Evolutionary conservation across 2,888 invertebrate species (phyloP).

Genomic region (Tenthredo mesomela): DNA sequence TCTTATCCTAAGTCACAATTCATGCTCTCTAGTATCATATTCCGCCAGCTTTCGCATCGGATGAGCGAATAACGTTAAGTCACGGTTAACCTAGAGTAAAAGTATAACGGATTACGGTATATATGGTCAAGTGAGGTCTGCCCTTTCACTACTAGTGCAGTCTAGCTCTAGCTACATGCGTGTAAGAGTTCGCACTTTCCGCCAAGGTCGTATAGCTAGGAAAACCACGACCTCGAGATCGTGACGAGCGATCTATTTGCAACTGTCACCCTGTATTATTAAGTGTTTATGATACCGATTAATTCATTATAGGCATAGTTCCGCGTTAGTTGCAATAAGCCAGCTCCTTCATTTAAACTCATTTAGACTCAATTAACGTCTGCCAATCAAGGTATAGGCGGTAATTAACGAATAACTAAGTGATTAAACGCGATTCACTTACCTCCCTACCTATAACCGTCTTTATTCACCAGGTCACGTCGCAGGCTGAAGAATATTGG

Average conservation of each 20-base stretch:
- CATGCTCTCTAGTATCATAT: neutral
- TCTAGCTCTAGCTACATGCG: neutral
- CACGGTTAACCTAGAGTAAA: slow-evolving; percentile 33
- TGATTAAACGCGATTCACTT: neutral
- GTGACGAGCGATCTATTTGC: neutral
- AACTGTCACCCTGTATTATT: neutral
- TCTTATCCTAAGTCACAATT: neutral
- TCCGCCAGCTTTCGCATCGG: neutral
- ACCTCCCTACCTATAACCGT: no score
- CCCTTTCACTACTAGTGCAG: neutral
- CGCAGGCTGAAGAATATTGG: neutral
- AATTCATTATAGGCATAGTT: neutral
- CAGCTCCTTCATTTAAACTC: neutral
- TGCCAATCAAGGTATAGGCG: neutral
- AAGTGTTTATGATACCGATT: neutral
- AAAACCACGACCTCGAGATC: slow-evolving; percentile 17
- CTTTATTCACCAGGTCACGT: slow-evolving; percentile 2
- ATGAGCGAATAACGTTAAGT: neutral
- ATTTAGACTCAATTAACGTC: neutral
- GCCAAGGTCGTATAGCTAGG: slow-evolving; percentile 12
- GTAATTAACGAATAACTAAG: slow-evolving; percentile 8
- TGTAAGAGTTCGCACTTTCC: slow-evolving; percentile 28
- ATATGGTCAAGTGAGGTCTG: slow-evolving; percentile 20
- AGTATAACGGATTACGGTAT: neutral
- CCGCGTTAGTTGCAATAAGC: neutral